These are phyloP conservation scores for Blera fallax DNA, from an alignment of 2,888 invertebrate species.

Conservation along the genomic window DNA sequence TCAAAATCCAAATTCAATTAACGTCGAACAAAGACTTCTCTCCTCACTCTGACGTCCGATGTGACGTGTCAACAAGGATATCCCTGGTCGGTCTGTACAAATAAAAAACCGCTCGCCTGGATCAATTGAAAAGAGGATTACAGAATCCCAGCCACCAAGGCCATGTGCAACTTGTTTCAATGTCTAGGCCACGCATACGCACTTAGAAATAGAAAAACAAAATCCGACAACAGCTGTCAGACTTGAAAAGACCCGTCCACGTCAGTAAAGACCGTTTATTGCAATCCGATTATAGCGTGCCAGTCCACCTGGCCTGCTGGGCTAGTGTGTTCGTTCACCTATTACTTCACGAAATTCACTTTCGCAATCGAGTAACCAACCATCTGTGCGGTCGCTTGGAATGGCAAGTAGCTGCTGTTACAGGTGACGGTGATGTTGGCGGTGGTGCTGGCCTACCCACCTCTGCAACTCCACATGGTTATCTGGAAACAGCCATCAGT, in stretches of 20 bases:
- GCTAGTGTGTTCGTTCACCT: conserved; percentile 14
- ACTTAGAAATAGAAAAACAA: not conserved
- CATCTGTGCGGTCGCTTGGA: conserved; percentile 47
- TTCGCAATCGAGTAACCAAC: conserved; percentile 54
- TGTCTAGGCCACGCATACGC: conserved; percentile 65
- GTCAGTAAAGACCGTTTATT: conserved; percentile 30
- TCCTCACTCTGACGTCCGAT: not conserved
- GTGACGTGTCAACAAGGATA: conserved; percentile 6
- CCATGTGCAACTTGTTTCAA: conserved; percentile 20
- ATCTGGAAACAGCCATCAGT: conserved; percentile 43
- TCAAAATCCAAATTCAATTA: conserved; percentile 44
- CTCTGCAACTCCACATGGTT: conserved; percentile 2
- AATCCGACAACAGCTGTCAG: not conserved
- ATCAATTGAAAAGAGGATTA: conserved; percentile 8
- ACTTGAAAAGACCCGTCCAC: not conserved
- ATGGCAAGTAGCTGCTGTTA: not conserved
- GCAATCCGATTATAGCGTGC: conserved; percentile 18
- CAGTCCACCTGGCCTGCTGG: conserved; percentile 18
- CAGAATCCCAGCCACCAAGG: not conserved
- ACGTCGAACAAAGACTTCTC: not conserved
- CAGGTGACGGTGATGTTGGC: not conserved
- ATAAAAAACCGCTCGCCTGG: not conserved
- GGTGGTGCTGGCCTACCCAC: not conserved
- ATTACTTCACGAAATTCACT: conserved; percentile 58
- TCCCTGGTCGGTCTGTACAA: not conserved